These are phyloP conservation scores for Mus pahari DNA, from an alignment of 2,113 vertebrate species.

Conservation along the genomic window DNA sequence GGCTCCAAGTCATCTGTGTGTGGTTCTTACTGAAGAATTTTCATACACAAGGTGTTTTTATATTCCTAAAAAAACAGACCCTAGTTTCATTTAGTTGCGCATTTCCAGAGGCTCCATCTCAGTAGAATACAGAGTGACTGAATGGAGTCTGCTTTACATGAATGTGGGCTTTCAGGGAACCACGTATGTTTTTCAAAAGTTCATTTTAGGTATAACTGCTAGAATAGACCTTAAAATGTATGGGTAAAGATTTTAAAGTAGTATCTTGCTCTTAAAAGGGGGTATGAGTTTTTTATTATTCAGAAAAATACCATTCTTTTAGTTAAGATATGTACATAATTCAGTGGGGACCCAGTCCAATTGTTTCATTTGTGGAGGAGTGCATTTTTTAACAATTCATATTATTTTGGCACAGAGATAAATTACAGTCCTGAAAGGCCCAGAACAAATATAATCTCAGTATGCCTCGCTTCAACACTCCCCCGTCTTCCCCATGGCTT, in stretches of 20 bases:
- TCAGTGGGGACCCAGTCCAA: slow-evolving; percentile 66
- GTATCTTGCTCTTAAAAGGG: slow-evolving; percentile 54
- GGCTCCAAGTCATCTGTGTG: not conserved
- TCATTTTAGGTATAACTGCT: slow-evolving; percentile 30
- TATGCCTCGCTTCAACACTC: slow-evolving; percentile 71
- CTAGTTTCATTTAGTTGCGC: not conserved
- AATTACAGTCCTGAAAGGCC: slow-evolving; percentile 75
- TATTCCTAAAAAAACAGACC: slow-evolving; percentile 19
- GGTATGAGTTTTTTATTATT: slow-evolving; percentile 58
- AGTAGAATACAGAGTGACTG: not conserved
- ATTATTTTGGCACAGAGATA: slow-evolving; percentile 82
- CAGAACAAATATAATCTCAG: slow-evolving; percentile 80
- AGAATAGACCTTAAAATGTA: slow-evolving; percentile 53
- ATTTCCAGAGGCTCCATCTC: slow-evolving; percentile 5
- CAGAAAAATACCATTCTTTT: slow-evolving; percentile 72
- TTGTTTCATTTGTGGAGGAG: slow-evolving; percentile 75
- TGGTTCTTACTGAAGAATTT: not conserved
- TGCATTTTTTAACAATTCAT: slow-evolving; percentile 82
- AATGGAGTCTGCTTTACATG: not conserved
- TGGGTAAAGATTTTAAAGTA: slow-evolving; percentile 40
- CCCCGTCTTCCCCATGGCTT: slow-evolving; percentile 72
- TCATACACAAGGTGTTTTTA: not conserved
- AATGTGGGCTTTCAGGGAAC: slow-evolving; percentile 21
- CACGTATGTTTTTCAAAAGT: slow-evolving; percentile 14
- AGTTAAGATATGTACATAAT: slow-evolving; percentile 78